phyloP scores from a whole-genome alignment of 2,113 vertebrate species.

The Myrmecophaga tridactyla region DNA sequence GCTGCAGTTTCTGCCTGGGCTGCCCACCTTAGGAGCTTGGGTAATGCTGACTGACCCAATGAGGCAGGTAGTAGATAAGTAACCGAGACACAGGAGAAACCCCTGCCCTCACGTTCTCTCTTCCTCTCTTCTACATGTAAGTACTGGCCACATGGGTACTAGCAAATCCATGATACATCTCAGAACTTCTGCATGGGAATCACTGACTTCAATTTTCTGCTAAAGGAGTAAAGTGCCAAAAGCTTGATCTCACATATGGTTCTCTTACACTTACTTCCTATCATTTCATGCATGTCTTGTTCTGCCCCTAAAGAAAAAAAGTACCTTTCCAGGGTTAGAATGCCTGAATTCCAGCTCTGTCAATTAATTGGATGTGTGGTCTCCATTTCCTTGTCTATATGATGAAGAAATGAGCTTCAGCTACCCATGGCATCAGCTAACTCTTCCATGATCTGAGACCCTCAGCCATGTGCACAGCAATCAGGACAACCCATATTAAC shows the following conservation, averaged over 20 bases:
- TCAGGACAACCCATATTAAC: slow-evolving; percentile 58
- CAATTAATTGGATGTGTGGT: not conserved
- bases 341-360: not conserved
- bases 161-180: not conserved
- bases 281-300: not conserved
- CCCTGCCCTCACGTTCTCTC: not conserved
- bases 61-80: not conserved
- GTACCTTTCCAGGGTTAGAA: not conserved
- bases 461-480: not conserved
- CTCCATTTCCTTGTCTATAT: not conserved
- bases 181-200: not conserved
- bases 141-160: not conserved
- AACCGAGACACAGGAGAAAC: not conserved
- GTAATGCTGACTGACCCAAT: not conserved
- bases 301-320: not conserved
- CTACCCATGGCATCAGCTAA: not conserved
- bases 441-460: not conserved
- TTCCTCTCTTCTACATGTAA: not conserved
- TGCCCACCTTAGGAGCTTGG: not conserved
- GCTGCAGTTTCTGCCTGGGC: not conserved
- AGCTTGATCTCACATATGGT: not conserved
- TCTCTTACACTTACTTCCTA: not conserved
- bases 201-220: not conserved
- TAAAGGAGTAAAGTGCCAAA: not conserved
- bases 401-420: not conserved